These are phyloP conservation scores for Carcina quercana DNA, from an alignment of 2,888 invertebrate genomes.

Conservation along the genomic window DNA sequence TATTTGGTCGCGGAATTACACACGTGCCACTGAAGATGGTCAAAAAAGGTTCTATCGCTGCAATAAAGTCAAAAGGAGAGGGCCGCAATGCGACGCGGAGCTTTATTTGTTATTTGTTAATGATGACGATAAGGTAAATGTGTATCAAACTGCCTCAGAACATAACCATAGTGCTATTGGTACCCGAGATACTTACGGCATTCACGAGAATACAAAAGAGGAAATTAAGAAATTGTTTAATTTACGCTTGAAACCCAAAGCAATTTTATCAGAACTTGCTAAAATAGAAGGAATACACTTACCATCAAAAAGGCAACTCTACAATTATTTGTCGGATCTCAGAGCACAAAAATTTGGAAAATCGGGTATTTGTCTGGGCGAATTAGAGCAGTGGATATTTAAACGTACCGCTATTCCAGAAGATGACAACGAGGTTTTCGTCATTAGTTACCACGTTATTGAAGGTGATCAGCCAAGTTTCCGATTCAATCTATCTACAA, in stretches of 20 bases:
- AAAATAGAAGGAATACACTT: neutral
- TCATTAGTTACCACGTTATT: conserved; percentile 11
- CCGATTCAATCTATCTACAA: conserved; percentile 11
- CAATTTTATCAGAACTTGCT: conserved; percentile 4
- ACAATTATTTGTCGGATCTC: conserved; percentile 10
- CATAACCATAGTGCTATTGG: conserved; percentile 12
- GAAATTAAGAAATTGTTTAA: conserved; percentile 13
- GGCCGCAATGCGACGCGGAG: conserved; percentile 15
- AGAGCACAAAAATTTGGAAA: conserved; percentile 9
- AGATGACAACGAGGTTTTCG: conserved; percentile 13
- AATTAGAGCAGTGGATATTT: conserved; percentile 14
- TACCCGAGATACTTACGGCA: conserved; percentile 10
- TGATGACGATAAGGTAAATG: conserved; percentile 10
- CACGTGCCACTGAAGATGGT: conserved; percentile 13
- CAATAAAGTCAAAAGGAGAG: conserved; percentile 14
- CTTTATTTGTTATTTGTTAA: conserved; percentile 11
- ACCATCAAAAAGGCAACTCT: neutral
- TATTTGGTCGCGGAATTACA: conserved; percentile 11
- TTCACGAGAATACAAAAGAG: conserved; percentile 10
- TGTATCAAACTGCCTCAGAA: conserved; percentile 11
- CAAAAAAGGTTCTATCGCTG: conserved; percentile 14
- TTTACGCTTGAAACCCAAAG: conserved; percentile 12
- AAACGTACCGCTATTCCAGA: conserved; percentile 11
- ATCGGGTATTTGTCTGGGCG: conserved; percentile 11
- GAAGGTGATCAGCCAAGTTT: conserved; percentile 12